phyloP scores from a whole-genome alignment of 2,113 vertebrate genomes.

The Percopsis transmontana region DNA sequence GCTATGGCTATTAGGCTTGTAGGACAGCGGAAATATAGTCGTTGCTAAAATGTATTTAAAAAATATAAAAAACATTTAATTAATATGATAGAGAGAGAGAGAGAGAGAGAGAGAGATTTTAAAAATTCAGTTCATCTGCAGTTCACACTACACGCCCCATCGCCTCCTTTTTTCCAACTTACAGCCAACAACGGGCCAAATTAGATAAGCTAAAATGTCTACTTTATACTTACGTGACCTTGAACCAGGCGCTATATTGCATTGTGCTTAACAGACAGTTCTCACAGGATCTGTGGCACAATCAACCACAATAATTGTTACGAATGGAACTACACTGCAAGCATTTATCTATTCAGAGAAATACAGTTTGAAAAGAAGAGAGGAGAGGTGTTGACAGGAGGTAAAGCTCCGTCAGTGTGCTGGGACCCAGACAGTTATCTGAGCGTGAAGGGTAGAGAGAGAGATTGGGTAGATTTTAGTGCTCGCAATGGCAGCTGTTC shows the following conservation, averaged over 20 bases:
- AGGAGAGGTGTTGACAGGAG: conserved; percentile 14
- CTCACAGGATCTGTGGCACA: conserved; percentile 24
- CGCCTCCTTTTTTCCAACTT: background rate
- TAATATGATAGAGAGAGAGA: no score
- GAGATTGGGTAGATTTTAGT: background rate
- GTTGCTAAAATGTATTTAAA: no score
- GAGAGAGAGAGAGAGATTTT: no score
- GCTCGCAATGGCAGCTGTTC: background rate
- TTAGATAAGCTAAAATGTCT: conserved; percentile 38
- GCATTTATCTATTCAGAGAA: conserved; percentile 53
- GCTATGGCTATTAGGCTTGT: no score
- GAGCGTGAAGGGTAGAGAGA: background rate
- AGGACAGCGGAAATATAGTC: no score
- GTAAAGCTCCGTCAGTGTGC: conserved; percentile 7
- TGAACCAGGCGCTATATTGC: conserved; percentile 10
- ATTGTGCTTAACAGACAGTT: conserved; percentile 4
- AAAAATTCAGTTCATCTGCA: background rate
- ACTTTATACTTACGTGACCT: conserved; percentile 28
- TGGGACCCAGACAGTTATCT: conserved; percentile 18
- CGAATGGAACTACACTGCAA: conserved; percentile 40
- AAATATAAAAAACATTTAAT: no score
- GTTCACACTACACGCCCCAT: background rate
- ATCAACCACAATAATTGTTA: conserved; percentile 36
- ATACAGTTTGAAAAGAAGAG: conserved; percentile 33
- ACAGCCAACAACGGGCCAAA: conserved; percentile 34